Conservation (phyloP, 92 coral and sea anemone genomes). For the Porites evermanni region DNA sequence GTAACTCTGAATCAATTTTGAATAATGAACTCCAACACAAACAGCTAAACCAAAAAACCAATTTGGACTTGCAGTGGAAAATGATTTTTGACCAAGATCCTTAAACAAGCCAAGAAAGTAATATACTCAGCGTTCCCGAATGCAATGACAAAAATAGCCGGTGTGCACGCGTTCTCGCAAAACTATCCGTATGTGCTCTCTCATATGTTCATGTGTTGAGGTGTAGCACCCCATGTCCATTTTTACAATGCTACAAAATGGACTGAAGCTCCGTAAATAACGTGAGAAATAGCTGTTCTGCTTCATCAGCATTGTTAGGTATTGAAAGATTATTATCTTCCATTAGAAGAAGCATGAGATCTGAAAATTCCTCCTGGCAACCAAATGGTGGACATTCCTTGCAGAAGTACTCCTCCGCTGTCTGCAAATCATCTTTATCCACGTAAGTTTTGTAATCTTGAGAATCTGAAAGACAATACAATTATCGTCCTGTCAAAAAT, state of each 20-base stretch:
- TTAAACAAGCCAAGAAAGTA: not conserved
- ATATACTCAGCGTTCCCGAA: no score
- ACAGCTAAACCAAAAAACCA: slow-evolving; percentile 6
- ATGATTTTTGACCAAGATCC: slow-evolving; percentile 5
- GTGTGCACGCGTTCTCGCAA: no score
- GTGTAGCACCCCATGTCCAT: not conserved
- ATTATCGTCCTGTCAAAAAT: no score
- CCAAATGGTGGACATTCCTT: not conserved
- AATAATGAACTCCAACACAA: not conserved
- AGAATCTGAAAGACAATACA: not conserved
- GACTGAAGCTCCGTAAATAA: not conserved
- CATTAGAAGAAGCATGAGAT: not conserved
- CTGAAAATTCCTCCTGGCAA: slow-evolving; percentile 4
- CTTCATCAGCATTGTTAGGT: not conserved
- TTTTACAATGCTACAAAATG: not conserved
- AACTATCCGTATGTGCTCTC: not conserved
- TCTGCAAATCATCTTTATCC: not conserved
- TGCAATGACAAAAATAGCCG: no score
- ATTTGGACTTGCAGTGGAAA: slow-evolving; percentile 15
- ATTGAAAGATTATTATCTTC: not conserved
- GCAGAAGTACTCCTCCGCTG: not conserved
- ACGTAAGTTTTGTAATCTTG: not conserved
- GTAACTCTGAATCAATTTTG: no score
- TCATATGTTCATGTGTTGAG: not conserved
- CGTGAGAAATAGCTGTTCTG: not conserved